Evolutionary conservation across 2,888 invertebrate genomes (phyloP).

Genomic region (Diarsia mendica): DNA sequence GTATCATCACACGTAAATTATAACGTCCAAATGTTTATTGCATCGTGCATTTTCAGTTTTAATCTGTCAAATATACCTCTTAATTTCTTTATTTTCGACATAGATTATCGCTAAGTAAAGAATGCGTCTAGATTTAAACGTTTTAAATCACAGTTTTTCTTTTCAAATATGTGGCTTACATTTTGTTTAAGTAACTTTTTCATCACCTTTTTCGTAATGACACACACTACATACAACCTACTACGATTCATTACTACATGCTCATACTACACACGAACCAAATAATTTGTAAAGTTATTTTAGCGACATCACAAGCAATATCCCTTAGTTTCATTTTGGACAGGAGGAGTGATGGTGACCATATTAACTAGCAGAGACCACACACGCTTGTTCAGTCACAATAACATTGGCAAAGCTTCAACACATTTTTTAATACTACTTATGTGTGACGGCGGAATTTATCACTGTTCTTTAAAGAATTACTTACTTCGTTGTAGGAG

Average conservation of each 20-base stretch:
- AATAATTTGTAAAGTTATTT: slow-evolving; percentile 40
- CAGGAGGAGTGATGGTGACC: slow-evolving; percentile 41
- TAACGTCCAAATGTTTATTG: too few species aligned
- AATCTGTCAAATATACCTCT: too few species aligned
- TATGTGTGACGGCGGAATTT: slow-evolving; percentile 35
- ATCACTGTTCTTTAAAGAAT: slow-evolving; percentile 35
- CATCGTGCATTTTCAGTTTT: too few species aligned
- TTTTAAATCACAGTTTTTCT: not conserved
- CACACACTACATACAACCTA: not conserved
- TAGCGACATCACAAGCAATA: slow-evolving; percentile 38
- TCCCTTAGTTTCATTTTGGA: slow-evolving; percentile 47
- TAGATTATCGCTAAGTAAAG: too few species aligned
- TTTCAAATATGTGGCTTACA: not conserved
- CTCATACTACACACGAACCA: not conserved
- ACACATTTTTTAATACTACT: slow-evolving; percentile 53
- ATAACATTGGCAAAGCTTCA: slow-evolving; percentile 57
- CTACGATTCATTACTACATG: not conserved
- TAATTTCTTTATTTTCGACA: too few species aligned
- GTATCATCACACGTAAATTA: too few species aligned
- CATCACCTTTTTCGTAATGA: not conserved
- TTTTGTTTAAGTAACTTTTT: not conserved
- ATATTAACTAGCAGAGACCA: slow-evolving; percentile 58
- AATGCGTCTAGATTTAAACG: not conserved
- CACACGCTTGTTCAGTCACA: slow-evolving; percentile 45
- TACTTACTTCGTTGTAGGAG: slow-evolving; percentile 7